phyloP scores from a whole-genome alignment of 2,888 invertebrate genomes.

The Tuberolachnus salignus region DNA sequence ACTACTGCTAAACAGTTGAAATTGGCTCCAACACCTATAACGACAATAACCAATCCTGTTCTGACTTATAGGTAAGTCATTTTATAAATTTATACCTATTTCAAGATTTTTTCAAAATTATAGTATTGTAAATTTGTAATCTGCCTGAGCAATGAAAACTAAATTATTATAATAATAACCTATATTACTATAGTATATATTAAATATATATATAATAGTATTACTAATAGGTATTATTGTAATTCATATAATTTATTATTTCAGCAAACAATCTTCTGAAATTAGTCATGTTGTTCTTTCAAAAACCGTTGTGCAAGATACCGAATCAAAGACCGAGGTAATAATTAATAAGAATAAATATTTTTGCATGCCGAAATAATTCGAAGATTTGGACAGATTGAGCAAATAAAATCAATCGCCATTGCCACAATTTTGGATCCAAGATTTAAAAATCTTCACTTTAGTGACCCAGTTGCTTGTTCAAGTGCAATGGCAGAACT shows the following conservation, averaged over 20 bases:
- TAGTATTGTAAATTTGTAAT: slow-evolving; percentile 18
- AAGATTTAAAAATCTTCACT: slow-evolving; percentile 24
- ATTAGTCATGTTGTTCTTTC: no score
- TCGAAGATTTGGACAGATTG: slow-evolving; percentile 16
- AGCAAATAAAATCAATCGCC: slow-evolving; percentile 1
- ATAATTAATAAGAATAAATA: slow-evolving; percentile 15
- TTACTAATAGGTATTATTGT: no score
- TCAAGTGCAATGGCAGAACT: not conserved
- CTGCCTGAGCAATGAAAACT: not conserved
- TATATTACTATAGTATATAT: not conserved
- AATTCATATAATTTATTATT: no score
- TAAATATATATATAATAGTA: no score
- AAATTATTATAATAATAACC: not conserved
- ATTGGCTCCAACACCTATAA: slow-evolving; percentile 25
- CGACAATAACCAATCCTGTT: slow-evolving; percentile 20
- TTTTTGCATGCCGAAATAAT: slow-evolving; percentile 4
- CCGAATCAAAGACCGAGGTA: slow-evolving; percentile 16
- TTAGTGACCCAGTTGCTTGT: slow-evolving; percentile 20
- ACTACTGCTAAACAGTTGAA: slow-evolving; percentile 27
- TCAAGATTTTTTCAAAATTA: slow-evolving; percentile 16
- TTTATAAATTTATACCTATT: slow-evolving; percentile 31
- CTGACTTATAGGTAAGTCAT: slow-evolving; percentile 21
- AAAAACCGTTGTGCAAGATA: no score
- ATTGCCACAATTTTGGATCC: slow-evolving; percentile 31
- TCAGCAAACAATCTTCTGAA: no score